phyloP scores from a whole-genome alignment of 1,140 invertebrate genomes.

The Drosophila ercepeae region DNA sequence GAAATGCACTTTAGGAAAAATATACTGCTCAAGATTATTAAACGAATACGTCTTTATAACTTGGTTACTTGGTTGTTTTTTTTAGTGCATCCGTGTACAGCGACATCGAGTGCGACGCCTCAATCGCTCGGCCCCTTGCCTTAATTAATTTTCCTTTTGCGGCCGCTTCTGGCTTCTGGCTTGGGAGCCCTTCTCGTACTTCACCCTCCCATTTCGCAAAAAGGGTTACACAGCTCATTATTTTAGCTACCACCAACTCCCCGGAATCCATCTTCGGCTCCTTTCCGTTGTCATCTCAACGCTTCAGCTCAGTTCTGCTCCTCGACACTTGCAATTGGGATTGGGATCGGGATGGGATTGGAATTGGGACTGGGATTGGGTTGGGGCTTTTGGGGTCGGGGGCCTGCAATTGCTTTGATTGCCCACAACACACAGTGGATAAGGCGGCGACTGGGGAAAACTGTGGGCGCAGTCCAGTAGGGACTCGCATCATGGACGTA shows the following conservation, averaged over 20 bases:
- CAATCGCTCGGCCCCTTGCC: conserved; percentile 57
- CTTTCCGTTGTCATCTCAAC: conserved; percentile 32
- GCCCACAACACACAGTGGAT: conserved; percentile 62
- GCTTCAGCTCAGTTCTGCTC: conserved; percentile 15
- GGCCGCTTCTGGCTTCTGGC: conserved; percentile 25
- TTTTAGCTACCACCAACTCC: conserved; percentile 40
- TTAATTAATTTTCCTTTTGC: conserved; percentile 74
- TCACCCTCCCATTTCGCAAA: conserved; percentile 11
- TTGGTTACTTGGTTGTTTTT: background rate
- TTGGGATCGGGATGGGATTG: conserved; percentile 26
- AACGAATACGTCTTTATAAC: background rate
- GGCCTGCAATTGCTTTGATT: conserved; percentile 76
- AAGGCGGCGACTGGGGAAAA: conserved; percentile 19
- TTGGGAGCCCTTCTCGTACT: conserved; percentile 13
- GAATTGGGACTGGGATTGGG: conserved; percentile 3
- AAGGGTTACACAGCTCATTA: conserved; percentile 79
- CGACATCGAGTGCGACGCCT: conserved; percentile 28
- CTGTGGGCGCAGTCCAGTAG: conserved; percentile 57
- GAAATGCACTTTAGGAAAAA: background rate
- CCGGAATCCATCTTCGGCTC: conserved; percentile 31
- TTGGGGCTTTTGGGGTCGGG: conserved; percentile 18
- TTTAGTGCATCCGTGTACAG: conserved; percentile 8
- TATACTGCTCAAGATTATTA: background rate
- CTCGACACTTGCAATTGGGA: conserved; percentile 66
- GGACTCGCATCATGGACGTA: conserved; percentile 15